phyloP scores from a whole-genome alignment of 1,140 invertebrate species.

The Trichoplusia ni region DNA sequence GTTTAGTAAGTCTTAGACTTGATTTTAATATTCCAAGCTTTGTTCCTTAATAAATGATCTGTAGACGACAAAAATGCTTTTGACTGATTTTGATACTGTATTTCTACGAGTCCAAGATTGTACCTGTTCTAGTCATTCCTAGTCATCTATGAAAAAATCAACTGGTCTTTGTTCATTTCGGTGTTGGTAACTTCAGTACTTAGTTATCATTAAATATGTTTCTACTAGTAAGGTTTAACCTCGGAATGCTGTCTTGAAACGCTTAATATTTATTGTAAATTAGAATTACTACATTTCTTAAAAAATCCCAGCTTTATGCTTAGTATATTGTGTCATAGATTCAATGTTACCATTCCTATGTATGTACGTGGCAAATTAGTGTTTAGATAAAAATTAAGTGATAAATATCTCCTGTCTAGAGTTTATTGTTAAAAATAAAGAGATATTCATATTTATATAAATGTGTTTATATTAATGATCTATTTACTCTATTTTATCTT shows the following conservation, averaged over 20 bases:
- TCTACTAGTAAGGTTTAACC: slow-evolving; percentile 24
- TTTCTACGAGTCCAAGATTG: slow-evolving; percentile 6
- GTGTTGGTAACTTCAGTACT: slow-evolving; percentile 22
- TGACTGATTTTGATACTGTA: slow-evolving; percentile 23
- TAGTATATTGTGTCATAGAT: slow-evolving; percentile 30
- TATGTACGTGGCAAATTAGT: slow-evolving; percentile 55
- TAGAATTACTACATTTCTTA: slow-evolving; percentile 25
- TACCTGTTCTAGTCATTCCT: slow-evolving; percentile 16
- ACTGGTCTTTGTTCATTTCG: no score
- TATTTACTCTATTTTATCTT: slow-evolving; percentile 27
- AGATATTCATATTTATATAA: slow-evolving; percentile 73
- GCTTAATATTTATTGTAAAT: slow-evolving; percentile 32
- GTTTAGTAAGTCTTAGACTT: no score
- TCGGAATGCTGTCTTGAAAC: slow-evolving; percentile 21
- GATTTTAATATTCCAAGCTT: no score
- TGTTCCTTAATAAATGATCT: no score
- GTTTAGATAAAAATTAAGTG: slow-evolving; percentile 51
- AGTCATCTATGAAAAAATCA: no score
- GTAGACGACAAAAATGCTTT: slow-evolving; percentile 1
- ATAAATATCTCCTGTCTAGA: slow-evolving; percentile 75
- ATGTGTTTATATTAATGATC: slow-evolving; percentile 42
- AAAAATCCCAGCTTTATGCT: slow-evolving; percentile 18
- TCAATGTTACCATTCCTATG: slow-evolving; percentile 46
- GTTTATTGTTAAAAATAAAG: slow-evolving; percentile 76
- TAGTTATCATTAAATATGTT: slow-evolving; percentile 5